Conservation (phyloP, 2,888 invertebrate genomes). For the Aspidiotus destructor region DNA sequence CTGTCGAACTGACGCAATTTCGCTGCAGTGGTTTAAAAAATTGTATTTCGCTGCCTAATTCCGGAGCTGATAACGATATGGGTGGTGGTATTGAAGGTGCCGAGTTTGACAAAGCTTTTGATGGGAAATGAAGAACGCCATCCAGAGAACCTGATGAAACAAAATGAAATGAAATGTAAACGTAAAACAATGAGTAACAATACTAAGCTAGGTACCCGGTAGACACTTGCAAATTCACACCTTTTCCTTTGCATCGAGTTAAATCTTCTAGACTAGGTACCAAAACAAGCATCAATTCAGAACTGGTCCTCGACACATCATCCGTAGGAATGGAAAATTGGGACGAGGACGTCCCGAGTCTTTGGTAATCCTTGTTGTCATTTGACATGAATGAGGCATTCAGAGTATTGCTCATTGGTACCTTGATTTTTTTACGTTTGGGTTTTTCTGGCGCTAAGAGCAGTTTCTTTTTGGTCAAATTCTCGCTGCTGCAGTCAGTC, state of each 20-base stretch:
- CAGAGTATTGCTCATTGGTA: background rate
- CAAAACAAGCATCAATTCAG: slow-evolving; percentile 72
- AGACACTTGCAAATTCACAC: background rate
- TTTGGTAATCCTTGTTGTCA: background rate
- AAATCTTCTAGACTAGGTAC: slow-evolving; percentile 37
- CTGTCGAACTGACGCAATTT: slow-evolving; percentile 69
- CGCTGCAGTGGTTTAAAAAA: slow-evolving; percentile 51
- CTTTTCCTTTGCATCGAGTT: slow-evolving; percentile 13
- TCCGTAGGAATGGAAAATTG: slow-evolving; percentile 11
- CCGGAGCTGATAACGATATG: slow-evolving; percentile 71
- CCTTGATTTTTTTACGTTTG: slow-evolving; percentile 14
- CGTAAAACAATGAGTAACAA: no score
- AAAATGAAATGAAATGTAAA: background rate
- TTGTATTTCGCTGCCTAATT: slow-evolving; percentile 54
- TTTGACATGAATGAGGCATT: slow-evolving; percentile 3
- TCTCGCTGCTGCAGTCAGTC: slow-evolving; percentile 17
- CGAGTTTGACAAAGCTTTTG: background rate
- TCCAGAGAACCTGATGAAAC: slow-evolving; percentile 12
- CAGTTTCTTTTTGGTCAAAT: slow-evolving; percentile 16
- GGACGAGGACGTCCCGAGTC: slow-evolving; percentile 9
- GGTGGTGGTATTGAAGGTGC: slow-evolving; percentile 52
- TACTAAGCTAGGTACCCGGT: no score
- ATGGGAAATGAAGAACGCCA: slow-evolving; percentile 1
- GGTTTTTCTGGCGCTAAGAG: slow-evolving; percentile 20
- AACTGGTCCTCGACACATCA: slow-evolving; percentile 48